Evolutionary conservation across 2,113 vertebrate genomes (phyloP).

Genomic region (Cichladusa arquata): DNA sequence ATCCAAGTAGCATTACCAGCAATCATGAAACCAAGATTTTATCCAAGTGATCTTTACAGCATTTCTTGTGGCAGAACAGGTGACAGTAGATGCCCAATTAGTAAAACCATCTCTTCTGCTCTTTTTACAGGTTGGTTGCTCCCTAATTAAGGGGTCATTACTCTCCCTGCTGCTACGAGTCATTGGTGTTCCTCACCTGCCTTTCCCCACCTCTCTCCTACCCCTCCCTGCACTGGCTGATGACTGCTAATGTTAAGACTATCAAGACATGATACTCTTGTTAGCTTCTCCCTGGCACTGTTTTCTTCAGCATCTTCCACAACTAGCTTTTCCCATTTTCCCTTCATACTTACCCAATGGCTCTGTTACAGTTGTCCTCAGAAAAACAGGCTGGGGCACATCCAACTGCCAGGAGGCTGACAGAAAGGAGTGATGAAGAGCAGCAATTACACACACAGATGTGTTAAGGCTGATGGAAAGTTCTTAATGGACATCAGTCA

Average conservation of each 20-base stretch:
- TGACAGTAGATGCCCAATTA: neutral
- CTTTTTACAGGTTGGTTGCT: neutral
- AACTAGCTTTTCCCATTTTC: neutral
- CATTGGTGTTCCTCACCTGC: neutral
- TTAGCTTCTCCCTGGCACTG: neutral
- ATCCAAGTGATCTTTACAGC: neutral
- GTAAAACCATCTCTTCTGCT: neutral
- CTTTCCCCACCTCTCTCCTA: neutral
- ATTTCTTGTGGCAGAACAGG: neutral
- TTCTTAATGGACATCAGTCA: neutral
- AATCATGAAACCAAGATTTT: neutral
- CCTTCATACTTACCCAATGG: neutral
- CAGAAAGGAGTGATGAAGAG: neutral
- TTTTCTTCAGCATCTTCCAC: neutral
- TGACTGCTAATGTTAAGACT: neutral
- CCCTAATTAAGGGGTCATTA: neutral
- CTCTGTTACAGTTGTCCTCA: neutral
- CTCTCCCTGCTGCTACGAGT: neutral
- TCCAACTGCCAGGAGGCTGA: neutral
- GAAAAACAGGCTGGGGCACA: neutral
- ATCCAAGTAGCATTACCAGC: neutral
- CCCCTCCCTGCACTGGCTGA: accelerated
- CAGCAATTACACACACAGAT: accelerated
- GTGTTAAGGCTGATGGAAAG: neutral
- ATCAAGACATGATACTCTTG: neutral